Conservation (phyloP, 2,888 invertebrate genomes). For the Petrolisthes manimaculis region DNA sequence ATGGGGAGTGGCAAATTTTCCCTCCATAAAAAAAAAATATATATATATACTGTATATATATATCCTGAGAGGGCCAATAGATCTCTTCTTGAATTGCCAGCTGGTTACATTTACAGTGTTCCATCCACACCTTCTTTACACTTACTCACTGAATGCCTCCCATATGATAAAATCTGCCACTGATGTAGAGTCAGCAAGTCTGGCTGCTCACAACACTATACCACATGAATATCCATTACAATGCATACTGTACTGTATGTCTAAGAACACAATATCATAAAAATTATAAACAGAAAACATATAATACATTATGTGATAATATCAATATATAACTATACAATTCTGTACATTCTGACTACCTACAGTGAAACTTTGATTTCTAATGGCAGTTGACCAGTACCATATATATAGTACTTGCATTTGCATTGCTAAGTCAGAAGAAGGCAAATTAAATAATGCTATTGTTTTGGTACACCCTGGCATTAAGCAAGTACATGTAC, state of each 20-base stretch:
- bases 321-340: conserved; percentile 40
- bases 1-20: too few species aligned
- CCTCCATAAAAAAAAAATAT: too few species aligned
- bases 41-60: too few species aligned
- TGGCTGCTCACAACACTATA: background rate
- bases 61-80: too few species aligned
- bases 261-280: background rate
- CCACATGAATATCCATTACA: background rate
- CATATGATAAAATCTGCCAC: too few species aligned
- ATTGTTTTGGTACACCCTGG: conserved; percentile 2
- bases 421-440: too few species aligned
- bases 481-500: background rate
- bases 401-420: background rate
- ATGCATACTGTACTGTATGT: background rate
- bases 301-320: conserved; percentile 15
- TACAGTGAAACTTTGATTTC: conserved; percentile 36
- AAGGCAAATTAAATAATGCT: background rate
- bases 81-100: too few species aligned
- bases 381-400: conserved; percentile 40
- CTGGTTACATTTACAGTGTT: too few species aligned
- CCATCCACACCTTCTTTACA: too few species aligned
- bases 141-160: too few species aligned
- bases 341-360: conserved; percentile 44
- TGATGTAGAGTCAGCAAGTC: too few species aligned
- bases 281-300: conserved; percentile 12